These are phyloP conservation scores for Slavum lentiscoides DNA, from an alignment of 2,888 invertebrate species.

Conservation along the genomic window DNA sequence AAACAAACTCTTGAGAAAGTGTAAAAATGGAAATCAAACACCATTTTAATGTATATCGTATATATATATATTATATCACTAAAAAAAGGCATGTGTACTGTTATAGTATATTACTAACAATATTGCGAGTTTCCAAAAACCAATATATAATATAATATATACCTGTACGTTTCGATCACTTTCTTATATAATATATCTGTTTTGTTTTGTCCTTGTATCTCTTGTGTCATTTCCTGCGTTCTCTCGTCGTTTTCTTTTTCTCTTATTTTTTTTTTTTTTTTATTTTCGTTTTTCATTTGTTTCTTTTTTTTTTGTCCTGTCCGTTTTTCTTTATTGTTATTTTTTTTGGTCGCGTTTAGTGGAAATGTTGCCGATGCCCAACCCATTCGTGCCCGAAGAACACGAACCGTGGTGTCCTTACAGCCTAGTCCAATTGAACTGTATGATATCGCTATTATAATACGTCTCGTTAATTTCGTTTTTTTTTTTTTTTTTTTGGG, in stretches of 20 bases:
- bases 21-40: slow-evolving; percentile 29
- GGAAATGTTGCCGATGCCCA: slow-evolving; percentile 72
- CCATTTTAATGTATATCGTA: not conserved
- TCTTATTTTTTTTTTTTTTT: slow-evolving; percentile 17
- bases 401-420: slow-evolving; percentile 89
- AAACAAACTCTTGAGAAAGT: slow-evolving; percentile 51
- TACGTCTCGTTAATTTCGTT: slow-evolving; percentile 7
- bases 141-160: too few relatives aligned
- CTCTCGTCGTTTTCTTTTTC: slow-evolving; percentile 24
- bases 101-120: slow-evolving; percentile 12
- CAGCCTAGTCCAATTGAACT: slow-evolving; percentile 60
- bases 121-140: not conserved
- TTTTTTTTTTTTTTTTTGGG: slow-evolving; percentile 16
- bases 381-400: slow-evolving; percentile 85
- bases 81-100: slow-evolving; percentile 34
- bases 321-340: slow-evolving; percentile 28
- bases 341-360: slow-evolving; percentile 55
- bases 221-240: too few relatives aligned
- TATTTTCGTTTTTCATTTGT: slow-evolving; percentile 25
- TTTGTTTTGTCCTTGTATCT: slow-evolving; percentile 33
- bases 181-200: slow-evolving; percentile 34
- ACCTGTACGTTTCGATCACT: not conserved
- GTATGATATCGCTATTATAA: slow-evolving; percentile 51
- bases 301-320: slow-evolving; percentile 28
- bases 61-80: slow-evolving; percentile 1